Percentiles rank a stretch among this genome's conserved stretches.
These are phyloP conservation scores for Stratiomys singularior DNA, from an alignment of 2,888 invertebrate species.

Conservation along the genomic window DNA sequence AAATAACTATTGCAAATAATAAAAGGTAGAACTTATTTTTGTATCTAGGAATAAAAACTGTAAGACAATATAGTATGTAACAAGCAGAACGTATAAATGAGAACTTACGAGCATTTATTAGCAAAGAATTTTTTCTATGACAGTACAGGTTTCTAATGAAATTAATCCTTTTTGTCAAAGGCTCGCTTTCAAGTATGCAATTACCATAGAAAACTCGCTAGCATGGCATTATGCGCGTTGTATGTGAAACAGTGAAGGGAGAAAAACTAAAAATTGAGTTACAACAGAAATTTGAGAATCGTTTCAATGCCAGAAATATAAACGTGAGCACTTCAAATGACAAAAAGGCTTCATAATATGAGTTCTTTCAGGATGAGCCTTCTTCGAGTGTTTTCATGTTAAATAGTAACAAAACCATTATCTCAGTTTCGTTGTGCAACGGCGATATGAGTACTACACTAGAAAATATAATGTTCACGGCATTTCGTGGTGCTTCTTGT, in stretches of 20 bases:
- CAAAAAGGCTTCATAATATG: background rate
- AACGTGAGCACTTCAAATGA: background rate
- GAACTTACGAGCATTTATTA: background rate
- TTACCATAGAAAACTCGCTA: background rate
- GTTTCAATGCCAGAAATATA: constrained; percentile 23
- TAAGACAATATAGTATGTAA: background rate
- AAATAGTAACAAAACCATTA: background rate
- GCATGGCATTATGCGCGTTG: background rate
- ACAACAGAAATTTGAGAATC: constrained; percentile 30
- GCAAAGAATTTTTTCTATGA: background rate
- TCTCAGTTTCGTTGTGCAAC: too few relatives aligned
- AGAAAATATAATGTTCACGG: too few relatives aligned
- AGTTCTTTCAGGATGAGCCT: background rate
- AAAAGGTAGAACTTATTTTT: too few relatives aligned
- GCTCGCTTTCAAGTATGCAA: constrained; percentile 26
- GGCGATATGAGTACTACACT: too few relatives aligned
- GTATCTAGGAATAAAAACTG: background rate
- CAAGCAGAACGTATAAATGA: background rate
- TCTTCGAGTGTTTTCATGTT: background rate
- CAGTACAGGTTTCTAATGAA: constrained; percentile 15
- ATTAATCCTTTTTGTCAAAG: constrained; percentile 23
- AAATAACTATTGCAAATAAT: background rate
- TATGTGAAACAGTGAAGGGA: too few relatives aligned
- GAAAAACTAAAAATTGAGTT: background rate
- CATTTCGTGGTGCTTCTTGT: too few relatives aligned